Evolutionary conservation across 2,797 vertebrate genomes (phyloP).

Genomic region (Caiman crocodilus): DNA sequence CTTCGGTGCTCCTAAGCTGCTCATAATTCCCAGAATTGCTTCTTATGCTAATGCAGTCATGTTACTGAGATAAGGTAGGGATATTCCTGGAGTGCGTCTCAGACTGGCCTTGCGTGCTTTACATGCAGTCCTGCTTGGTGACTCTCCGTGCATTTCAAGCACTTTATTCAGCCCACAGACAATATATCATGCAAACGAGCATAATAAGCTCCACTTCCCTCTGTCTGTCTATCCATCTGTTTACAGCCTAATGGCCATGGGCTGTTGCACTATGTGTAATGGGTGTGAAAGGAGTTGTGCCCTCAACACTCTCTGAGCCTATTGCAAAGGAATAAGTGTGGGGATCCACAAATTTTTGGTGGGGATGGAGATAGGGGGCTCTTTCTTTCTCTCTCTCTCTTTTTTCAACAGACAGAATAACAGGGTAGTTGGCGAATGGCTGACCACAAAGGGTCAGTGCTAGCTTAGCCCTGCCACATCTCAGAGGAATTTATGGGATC

Average conservation of each 20-base stretch:
- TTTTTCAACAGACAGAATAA: not conserved
- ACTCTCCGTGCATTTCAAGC: not conserved
- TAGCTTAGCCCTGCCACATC: not conserved
- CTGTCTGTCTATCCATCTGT: not conserved
- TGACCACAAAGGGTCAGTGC: not conserved
- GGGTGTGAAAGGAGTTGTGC: not conserved
- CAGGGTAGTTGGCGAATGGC: not conserved
- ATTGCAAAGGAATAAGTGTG: not conserved
- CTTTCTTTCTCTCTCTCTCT: not conserved
- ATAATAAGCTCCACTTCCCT: not conserved
- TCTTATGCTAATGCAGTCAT: not conserved
- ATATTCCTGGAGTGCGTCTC: not conserved
- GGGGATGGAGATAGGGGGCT: not conserved
- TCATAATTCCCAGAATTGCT: not conserved
- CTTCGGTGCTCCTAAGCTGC: not conserved
- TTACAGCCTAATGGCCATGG: not conserved
- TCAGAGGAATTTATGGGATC: not conserved
- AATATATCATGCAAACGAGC: not conserved
- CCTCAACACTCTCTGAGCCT: not conserved
- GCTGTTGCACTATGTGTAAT: not conserved
- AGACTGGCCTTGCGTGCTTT: not conserved
- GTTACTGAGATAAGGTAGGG: not conserved
- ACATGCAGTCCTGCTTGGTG: not conserved
- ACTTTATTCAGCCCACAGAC: not conserved
- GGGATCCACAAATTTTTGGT: not conserved